These are phyloP conservation scores for Leucosticte australis DNA, from an alignment of 2,113 vertebrate genomes.

Conservation along the genomic window DNA sequence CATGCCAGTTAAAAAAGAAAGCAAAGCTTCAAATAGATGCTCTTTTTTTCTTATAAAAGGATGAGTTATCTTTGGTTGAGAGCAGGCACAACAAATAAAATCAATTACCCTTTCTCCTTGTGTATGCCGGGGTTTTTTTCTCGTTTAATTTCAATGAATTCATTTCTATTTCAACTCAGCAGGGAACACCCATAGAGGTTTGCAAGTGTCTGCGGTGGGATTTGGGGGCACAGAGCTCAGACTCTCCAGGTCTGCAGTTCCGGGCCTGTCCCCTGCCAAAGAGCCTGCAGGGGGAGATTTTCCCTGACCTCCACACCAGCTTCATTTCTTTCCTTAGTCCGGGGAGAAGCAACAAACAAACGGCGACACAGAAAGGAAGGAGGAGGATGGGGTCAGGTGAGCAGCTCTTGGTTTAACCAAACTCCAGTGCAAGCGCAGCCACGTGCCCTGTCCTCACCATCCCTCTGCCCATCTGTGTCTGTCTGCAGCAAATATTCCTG, in stretches of 20 bases:
- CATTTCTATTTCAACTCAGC: background rate
- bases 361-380: background rate
- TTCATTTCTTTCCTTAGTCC: background rate
- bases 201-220: background rate
- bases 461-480: background rate
- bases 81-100: background rate
- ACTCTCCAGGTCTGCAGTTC: background rate
- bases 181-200: background rate
- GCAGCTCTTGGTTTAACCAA: background rate
- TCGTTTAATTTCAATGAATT: background rate
- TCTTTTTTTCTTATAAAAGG: background rate
- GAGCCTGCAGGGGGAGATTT: background rate
- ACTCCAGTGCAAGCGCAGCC: background rate
- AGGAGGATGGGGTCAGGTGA: background rate
- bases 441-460: accelerated
- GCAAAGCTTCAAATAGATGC: background rate
- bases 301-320: background rate
- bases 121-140: background rate
- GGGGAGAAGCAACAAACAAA: background rate
- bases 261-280: background rate
- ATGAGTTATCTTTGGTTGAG: background rate
- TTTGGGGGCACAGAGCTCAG: background rate
- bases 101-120: background rate
- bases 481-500: background rate
- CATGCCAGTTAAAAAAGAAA: background rate